Conservation (phyloP, 2,888 invertebrate species). For the Pammene aurita region DNA sequence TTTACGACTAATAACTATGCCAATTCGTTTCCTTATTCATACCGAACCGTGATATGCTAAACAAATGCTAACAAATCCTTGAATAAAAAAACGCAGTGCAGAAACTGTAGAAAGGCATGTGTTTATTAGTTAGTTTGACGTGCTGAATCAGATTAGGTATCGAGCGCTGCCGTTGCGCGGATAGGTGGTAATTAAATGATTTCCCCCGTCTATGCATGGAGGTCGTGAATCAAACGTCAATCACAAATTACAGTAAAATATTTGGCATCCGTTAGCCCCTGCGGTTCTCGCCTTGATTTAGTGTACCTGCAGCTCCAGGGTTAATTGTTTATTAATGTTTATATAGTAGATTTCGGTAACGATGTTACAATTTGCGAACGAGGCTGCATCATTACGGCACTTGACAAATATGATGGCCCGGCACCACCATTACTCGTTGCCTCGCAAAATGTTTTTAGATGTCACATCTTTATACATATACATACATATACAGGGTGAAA, state of each 20-base stretch:
- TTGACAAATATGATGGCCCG: neutral
- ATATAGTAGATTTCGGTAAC: neutral
- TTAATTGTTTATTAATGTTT: slow-evolving; percentile 4
- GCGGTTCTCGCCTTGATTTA: slow-evolving; percentile 16
- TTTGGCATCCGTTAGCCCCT: slow-evolving; percentile 30
- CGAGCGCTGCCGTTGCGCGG: slow-evolving; percentile 30
- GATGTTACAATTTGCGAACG: neutral
- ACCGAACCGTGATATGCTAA: no score
- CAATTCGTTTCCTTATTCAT: no score
- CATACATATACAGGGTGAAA: no score
- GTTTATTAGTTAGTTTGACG: slow-evolving; percentile 32
- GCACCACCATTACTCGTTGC: neutral
- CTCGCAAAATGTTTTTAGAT: neutral
- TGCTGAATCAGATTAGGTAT: slow-evolving; percentile 25
- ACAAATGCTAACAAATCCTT: no score
- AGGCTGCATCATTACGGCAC: neutral
- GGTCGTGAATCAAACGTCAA: slow-evolving; percentile 33
- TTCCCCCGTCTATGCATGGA: slow-evolving; percentile 20
- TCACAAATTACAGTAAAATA: slow-evolving; percentile 35
- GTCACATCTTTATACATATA: neutral
- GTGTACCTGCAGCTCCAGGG: neutral
- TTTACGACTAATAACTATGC: no score
- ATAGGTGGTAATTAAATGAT: slow-evolving; percentile 40
- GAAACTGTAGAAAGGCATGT: slow-evolving; percentile 12
- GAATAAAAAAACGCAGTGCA: no score